A percentile compares a stretch with the other conserved stretches of the same genome.
Conservation (phyloP, 2,888 invertebrate species). For the Ophraella communa region DNA sequence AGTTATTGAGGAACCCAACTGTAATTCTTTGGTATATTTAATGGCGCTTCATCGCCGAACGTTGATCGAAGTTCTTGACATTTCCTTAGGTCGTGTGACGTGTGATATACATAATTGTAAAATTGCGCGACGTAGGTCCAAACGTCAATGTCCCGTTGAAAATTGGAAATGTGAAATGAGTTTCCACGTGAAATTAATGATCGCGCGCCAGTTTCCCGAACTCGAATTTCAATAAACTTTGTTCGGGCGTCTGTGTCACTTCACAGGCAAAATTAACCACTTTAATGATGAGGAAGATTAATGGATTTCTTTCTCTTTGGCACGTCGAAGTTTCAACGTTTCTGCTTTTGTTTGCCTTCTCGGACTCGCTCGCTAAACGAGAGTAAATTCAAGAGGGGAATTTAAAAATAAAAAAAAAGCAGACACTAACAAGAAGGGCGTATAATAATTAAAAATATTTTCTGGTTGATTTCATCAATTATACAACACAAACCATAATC, state of each 20-base stretch:
- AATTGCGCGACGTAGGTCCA: not conserved
- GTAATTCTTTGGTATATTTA: no score
- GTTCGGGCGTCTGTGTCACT: conserved; percentile 35
- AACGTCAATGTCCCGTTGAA: conserved; percentile 17
- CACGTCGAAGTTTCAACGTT: conserved; percentile 2
- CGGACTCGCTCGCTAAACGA: not conserved
- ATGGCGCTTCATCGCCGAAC: no score
- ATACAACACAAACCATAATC: no score
- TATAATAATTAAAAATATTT: no score
- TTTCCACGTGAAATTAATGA: conserved; percentile 42
- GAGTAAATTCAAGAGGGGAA: not conserved
- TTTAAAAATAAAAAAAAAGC: not conserved
- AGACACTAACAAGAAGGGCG: not conserved
- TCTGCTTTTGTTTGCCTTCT: conserved; percentile 16
- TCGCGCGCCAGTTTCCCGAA: conserved; percentile 19
- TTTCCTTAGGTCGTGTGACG: no score
- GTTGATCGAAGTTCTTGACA: no score
- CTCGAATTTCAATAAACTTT: conserved; percentile 41
- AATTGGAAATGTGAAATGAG: conserved; percentile 23
- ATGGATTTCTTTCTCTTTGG: conserved; percentile 30
- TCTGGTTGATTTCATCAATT: no score
- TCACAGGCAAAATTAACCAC: conserved; percentile 40
- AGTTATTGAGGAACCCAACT: no score
- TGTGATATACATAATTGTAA: not conserved
- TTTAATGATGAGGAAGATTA: conserved; percentile 42